phyloP scores from a whole-genome alignment of 2,797 vertebrate species.

The Rhinatrema bivittatum region DNA sequence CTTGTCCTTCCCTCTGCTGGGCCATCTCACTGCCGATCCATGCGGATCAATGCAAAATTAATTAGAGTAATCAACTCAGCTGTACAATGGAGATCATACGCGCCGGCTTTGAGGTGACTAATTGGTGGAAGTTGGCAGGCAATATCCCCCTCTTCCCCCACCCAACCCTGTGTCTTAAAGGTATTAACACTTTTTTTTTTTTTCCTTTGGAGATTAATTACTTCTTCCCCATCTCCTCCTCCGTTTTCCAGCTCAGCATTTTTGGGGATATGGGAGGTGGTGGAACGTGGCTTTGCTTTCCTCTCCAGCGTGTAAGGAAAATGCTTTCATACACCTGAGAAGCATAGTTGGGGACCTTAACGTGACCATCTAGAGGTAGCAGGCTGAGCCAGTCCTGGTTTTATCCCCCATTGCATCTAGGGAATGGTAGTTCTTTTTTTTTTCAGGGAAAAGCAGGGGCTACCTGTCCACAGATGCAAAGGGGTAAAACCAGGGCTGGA shows the following conservation, averaged over 20 bases:
- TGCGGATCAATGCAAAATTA: constrained; percentile 62
- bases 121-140: constrained; percentile 56
- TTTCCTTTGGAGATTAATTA: constrained; percentile 47
- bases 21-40: constrained; percentile 42
- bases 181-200: constrained; percentile 41
- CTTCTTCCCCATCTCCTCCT: constrained; percentile 33
- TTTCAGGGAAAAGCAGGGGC: too few relatives aligned
- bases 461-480: too few relatives aligned
- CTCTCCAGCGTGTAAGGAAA: too few relatives aligned
- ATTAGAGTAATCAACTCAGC: constrained; percentile 65
- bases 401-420: too few relatives aligned
- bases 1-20: constrained; percentile 24
- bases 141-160: too few relatives aligned
- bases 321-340: too few relatives aligned
- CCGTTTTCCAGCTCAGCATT: rapidly evolving
- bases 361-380: too few relatives aligned
- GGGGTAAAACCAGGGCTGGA: too few relatives aligned
- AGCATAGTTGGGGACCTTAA: too few relatives aligned
- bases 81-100: constrained; percentile 43
- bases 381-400: too few relatives aligned
- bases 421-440: too few relatives aligned
- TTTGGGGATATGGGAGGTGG: background rate
- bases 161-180: constrained; percentile 44
- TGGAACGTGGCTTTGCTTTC: too few relatives aligned
- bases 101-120: constrained; percentile 53